A percentile compares a stretch with the other conserved stretches of the same genome.
phyloP scores from a whole-genome alignment of 1,140 invertebrate species.

The Drosophila guanche region DNA sequence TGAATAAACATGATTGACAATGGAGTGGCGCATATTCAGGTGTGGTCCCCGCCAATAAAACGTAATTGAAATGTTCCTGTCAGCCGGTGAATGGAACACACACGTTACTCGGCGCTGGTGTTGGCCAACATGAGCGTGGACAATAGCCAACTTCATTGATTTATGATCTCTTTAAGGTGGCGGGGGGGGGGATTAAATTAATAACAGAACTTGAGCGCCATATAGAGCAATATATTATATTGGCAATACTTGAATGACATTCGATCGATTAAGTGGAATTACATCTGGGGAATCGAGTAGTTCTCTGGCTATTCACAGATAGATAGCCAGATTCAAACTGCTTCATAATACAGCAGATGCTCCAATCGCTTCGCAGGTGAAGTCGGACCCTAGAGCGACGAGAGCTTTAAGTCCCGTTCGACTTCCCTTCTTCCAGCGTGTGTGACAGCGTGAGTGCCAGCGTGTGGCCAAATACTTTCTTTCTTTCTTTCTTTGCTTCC shows the following conservation, averaged over 20 bases:
- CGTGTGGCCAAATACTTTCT: not conserved
- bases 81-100: slow-evolving; percentile 35
- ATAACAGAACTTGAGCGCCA: slow-evolving; percentile 45
- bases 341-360: slow-evolving; percentile 21
- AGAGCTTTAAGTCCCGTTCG: not conserved
- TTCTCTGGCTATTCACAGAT: no score
- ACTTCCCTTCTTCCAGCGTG: no score
- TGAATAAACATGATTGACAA: slow-evolving; percentile 2
- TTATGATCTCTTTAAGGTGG: slow-evolving; percentile 45
- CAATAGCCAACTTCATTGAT: slow-evolving; percentile 55
- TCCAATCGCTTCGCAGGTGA: not conserved
- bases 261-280: no score
- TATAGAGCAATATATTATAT: slow-evolving; percentile 35
- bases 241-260: slow-evolving; percentile 27
- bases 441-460: not conserved
- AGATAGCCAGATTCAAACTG: not conserved
- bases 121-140: slow-evolving; percentile 28
- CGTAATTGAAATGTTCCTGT: slow-evolving; percentile 62
- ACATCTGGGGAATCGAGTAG: no score
- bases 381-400: slow-evolving; percentile 1
- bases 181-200: slow-evolving; percentile 46
- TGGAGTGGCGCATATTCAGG: slow-evolving; percentile 10
- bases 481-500: not conserved
- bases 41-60: slow-evolving; percentile 39
- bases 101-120: slow-evolving; percentile 24